Base-by-base conservation (phyloP, 2,888 invertebrate genomes). In the Rotaria sp. region DNA sequence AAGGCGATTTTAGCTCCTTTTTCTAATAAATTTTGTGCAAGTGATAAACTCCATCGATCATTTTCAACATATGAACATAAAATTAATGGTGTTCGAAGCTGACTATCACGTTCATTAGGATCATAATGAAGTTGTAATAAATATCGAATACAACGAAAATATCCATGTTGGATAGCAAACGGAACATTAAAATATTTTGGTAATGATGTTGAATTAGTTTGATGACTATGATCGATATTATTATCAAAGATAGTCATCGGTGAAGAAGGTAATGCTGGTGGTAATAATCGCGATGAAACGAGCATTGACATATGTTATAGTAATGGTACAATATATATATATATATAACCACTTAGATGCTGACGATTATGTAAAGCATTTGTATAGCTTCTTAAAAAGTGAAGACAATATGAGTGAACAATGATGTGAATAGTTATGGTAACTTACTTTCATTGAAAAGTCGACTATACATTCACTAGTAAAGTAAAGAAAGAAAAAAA, bases 11-110 rank as follows among this genome's bases (percentile, higher is more conserved):
- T 85, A 15, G 90, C 91, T 4, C 90, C 90, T 57, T 89, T 88
- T 88, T 90, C 91, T 38, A 91, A 88, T 50, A 91, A 88, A 45
- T 89, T 88, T 75, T 90, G 88, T 55, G 90, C 90, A 21, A 91
- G 88, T 21, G 90, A 90, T 13, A 89, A 88, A 3, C 89, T 90
- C 90, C 90, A 91, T 0, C 87, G 85, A 85, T 89, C 89, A 8
- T 90, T 89, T 86, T 89, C 89, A 84, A 91, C 88, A 48, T 90
- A 88, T 10, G 90, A 89, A 87, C 90, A 90, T 55, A 90, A 85
- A 86, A 90, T 90, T 5, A 91, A 88, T 0, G 91, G 89, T 1
- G 91, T 90, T 45, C 90, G 87, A n/a, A 80, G 80, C 15, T 80
- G 41, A 80, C 80, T 45, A 80, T 80, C 80, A 8, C 80, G 80